A percentile compares a stretch with the other conserved stretches of the same genome.
phyloP scores from a whole-genome alignment of 2,797 vertebrate genomes.

The Crocodylus rhombifer region DNA sequence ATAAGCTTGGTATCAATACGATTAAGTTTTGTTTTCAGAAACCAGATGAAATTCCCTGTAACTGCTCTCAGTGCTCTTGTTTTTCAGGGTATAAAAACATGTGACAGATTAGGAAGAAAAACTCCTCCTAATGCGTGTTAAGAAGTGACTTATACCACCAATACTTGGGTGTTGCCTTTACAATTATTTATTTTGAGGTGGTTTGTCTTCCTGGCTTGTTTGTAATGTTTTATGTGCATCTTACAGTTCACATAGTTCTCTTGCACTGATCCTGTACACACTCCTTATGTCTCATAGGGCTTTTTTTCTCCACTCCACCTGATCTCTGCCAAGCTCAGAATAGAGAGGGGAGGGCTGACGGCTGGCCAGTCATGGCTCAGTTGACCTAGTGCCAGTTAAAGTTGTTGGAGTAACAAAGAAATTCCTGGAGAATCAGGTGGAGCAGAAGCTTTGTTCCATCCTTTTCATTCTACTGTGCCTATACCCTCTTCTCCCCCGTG shows the following conservation, averaged over 20 bases:
- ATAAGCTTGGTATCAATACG: background rate
- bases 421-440: background rate
- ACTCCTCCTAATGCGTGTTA: conserved; percentile 23
- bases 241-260: background rate
- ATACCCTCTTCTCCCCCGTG: background rate
- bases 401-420: background rate
- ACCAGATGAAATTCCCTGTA: conserved; percentile 40
- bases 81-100: conserved; percentile 57
- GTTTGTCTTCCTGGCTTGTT: conserved; percentile 29
- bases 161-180: conserved; percentile 29
- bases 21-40: conserved; percentile 49
- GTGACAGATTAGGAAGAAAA: conserved; percentile 59
- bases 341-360: background rate
- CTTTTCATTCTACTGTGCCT: background rate
- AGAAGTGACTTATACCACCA: conserved; percentile 54
- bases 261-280: fast-evolving
- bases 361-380: no score
- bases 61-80: conserved; percentile 2
- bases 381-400: background rate
- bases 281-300: background rate
- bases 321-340: background rate
- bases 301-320: background rate
- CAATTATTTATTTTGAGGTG: conserved; percentile 23
- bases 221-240: background rate
- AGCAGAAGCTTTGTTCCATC: background rate